These are phyloP conservation scores for Crotalus helleri DNA, from an alignment of 2,113 vertebrate species.

Conservation along the genomic window DNA sequence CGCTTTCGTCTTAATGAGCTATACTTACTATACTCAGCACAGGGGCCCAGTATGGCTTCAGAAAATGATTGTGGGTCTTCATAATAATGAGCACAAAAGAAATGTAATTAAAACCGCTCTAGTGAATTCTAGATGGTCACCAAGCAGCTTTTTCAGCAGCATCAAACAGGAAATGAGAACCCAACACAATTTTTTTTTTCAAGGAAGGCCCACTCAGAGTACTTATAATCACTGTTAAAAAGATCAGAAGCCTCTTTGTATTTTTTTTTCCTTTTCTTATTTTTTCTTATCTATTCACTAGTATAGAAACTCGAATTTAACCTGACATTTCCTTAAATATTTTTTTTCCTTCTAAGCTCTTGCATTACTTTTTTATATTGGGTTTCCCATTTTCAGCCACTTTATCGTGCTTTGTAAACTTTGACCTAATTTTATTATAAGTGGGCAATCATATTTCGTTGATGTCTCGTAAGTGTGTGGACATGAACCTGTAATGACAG, in stretches of 20 bases:
- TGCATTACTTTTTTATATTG: background rate
- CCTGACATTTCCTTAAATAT: background rate
- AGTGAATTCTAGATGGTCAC: background rate
- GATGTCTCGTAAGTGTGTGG: too few relatives aligned
- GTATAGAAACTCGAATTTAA: background rate
- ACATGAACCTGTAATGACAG: background rate
- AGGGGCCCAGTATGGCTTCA: background rate
- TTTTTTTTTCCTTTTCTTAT: background rate
- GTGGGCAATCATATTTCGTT: background rate
- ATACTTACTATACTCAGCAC: background rate
- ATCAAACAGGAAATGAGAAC: background rate
- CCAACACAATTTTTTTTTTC: background rate
- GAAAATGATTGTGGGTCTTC: background rate
- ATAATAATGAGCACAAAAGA: background rate
- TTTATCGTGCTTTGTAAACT: background rate
- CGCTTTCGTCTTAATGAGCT: background rate
- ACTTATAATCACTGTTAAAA: background rate
- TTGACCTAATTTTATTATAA: background rate
- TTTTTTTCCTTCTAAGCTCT: background rate
- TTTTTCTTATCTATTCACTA: background rate
- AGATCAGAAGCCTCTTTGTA: background rate
- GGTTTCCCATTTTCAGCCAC: background rate
- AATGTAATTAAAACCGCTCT: background rate
- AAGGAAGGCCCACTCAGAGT: background rate
- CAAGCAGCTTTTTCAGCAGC: background rate